Evolutionary conservation across 2,113 vertebrate species (phyloP), one percentile per base, ranked within the genome.

Genomic region (Nerophis ophidion): DNA sequence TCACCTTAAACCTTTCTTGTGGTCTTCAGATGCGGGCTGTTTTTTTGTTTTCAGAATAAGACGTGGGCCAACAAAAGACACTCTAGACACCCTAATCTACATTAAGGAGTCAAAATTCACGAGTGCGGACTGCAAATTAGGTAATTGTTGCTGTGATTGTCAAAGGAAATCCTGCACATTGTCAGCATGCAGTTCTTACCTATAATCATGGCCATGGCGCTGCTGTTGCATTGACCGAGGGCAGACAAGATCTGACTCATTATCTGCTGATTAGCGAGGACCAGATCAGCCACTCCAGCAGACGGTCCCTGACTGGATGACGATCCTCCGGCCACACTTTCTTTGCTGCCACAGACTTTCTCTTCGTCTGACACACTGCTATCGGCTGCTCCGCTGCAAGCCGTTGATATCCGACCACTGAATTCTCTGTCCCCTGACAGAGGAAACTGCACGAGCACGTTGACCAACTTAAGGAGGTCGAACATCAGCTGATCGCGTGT

Each of bases 131-230:
- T 26, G 26, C 26, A 26, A 26, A 26, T 26, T 2, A 26, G 26
- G 3, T 26, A 26, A 26, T 26, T 26, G 26, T 26, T 26, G 26
- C 26, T 26, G 26, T 36, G 8, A 16, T 5, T 11, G 14, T 36
- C 4, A 54, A 54, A n/a, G 33, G 35, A 36, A 54, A 6, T 16
- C 14, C 6, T 17, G 15, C 26, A 17, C 7, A 33, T 10, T 51
- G 5, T 38, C 13, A 67, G 63, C 10, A 19, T 26, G 17, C 8
- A 38, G 0, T 10, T 46, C 80, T 69, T 74, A 99, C 97, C 97
- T 68, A 99, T 99, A 66, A 99, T 99, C 96, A 99, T 99, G 46
- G 97, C 97, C 97, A 99, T 99, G 72, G 97, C 95, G 12, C 95
- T 99, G 92, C 97, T 99, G 87, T 99, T 99, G 88, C 97, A 99